Evolutionary conservation across 2,888 invertebrate genomes (phyloP).

Genomic region (Rutpela maculata): DNA sequence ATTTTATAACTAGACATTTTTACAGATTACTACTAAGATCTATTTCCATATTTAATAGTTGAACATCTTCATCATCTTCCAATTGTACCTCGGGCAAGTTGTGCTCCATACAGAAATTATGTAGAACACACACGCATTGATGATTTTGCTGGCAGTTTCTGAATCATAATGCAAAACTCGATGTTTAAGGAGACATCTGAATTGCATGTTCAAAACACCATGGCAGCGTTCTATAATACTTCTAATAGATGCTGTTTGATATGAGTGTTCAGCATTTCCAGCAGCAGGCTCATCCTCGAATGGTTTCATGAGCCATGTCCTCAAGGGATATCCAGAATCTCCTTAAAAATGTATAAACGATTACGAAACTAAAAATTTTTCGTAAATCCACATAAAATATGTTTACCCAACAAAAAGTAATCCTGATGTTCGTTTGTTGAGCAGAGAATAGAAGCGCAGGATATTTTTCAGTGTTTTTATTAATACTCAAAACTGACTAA

Average conservation of each 20-base stretch:
- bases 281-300: not conserved
- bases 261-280: not conserved
- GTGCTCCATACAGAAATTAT: slow-evolving; percentile 40
- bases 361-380: not conserved
- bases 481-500: too few species aligned
- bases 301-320: slow-evolving; percentile 14
- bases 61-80: not conserved
- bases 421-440: not conserved
- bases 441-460: too few species aligned
- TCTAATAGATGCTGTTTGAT: not conserved
- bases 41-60: not conserved
- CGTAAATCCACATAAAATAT: not conserved
- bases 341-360: slow-evolving; percentile 4
- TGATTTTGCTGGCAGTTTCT: slow-evolving; percentile 31
- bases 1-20: not conserved
- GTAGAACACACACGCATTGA: slow-evolving; percentile 44
- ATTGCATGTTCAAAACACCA: slow-evolving; percentile 44
- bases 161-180: slow-evolving; percentile 44
- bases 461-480: too few species aligned
- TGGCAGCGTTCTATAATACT: slow-evolving; percentile 39
- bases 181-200: slow-evolving; percentile 44
- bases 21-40: not conserved
- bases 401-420: slow-evolving; percentile 18
- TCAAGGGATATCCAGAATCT: slow-evolving; percentile 10
- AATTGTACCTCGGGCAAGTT: slow-evolving; percentile 22